Evolutionary conservation across 2,113 vertebrate genomes (phyloP), one percentile per base, ranked within the genome.

Genomic region (Pseudorectes ferrugineus): DNA sequence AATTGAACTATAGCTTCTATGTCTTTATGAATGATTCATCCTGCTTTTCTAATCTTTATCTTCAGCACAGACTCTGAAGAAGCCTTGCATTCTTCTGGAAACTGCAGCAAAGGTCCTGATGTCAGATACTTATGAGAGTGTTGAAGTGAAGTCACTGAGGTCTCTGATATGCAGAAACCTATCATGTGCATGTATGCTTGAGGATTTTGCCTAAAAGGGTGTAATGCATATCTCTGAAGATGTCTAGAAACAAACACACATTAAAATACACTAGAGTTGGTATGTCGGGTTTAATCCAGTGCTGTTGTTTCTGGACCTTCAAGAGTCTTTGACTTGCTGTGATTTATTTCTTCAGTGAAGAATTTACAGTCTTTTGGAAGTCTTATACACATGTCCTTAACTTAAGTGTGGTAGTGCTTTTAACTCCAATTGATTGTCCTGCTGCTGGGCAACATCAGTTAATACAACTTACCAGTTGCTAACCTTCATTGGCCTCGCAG

Each of bases 21-120:
- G n/a, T 43, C 68, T 65, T 70, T 58, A 57, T 45, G 54, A 65
- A 24, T 79, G n/a, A 28, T 91, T 96, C 59, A 73, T 89, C 36
- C 45, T 91, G 28, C 83, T 96, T 92, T 88, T 94, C 63, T 86
- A 49, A 77, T 76, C 75, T 82, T 63, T 83, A 35, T 93, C 74
- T 92, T 93, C 72, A 85, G 72, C 74, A 42, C 51, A 63, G 71
- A 52, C 33, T 79, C 59, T 48, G 82, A 72, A 89, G 85, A 85
- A 93, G 33, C 43, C 51, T 91, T 94, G 46, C 24, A 18, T 92
- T 90, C 79, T 55, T 46, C 40, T 83, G 88, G 75, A 85, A 85
- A 79, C 55, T 73, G 63, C 88, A 80, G 78, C 55, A 88, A 79
- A 83, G 35, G 40, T 68, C 66, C 36, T 70, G 75, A 26, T 90